Percentiles rank a stretch among this genome's conserved stretches.
phyloP scores from a whole-genome alignment of 2,113 vertebrate species.

The Scopus umbretta region DNA sequence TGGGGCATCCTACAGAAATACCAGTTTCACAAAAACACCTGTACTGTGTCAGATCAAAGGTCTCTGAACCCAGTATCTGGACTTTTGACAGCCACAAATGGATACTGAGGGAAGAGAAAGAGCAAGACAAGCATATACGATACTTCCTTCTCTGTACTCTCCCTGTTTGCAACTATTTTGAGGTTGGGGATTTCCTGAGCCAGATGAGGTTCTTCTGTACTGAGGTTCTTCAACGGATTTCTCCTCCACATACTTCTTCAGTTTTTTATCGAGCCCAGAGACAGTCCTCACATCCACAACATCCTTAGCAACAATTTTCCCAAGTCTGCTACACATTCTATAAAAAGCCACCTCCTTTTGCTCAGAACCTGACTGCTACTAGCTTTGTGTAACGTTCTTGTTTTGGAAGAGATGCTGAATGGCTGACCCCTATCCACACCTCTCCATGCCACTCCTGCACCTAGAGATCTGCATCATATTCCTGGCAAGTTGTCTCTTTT shows the following conservation, averaged over 20 bases:
- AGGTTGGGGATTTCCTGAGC: background rate
- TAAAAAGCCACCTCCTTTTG: background rate
- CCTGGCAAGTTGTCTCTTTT: background rate
- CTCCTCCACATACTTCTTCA: background rate
- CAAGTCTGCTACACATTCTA: background rate
- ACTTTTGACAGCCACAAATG: background rate
- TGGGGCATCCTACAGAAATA: background rate
- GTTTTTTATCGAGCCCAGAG: background rate
- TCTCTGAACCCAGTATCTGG: background rate
- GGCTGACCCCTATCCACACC: background rate
- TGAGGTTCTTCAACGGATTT: background rate
- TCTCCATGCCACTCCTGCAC: background rate
- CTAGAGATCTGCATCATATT: background rate
- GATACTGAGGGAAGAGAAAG: background rate
- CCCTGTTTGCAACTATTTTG: background rate
- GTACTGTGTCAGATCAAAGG: background rate
- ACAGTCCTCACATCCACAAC: background rate
- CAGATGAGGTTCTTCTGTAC: fast-evolving
- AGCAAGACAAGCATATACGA: background rate
- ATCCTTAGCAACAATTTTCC: background rate
- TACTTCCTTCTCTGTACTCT: background rate
- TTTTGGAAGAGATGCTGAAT: background rate
- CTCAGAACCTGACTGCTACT: background rate
- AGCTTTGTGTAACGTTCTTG: background rate
- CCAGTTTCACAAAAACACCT: background rate